These are phyloP conservation scores for Perodicticus potto DNA, from an alignment of 2,797 vertebrate species.

Conservation along the genomic window DNA sequence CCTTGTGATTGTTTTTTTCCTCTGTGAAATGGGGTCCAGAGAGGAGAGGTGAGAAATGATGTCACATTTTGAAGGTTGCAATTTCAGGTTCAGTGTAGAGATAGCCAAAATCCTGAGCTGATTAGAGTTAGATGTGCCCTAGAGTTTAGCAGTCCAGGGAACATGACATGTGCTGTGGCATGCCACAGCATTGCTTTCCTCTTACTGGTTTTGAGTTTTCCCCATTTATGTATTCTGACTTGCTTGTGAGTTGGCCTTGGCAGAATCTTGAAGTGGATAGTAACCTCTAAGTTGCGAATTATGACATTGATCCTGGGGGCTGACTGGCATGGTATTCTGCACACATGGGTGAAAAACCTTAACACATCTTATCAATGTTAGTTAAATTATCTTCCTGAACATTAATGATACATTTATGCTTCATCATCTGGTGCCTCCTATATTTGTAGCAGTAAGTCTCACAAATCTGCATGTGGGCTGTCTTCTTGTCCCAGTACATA, in stretches of 20 bases:
- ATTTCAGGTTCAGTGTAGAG: background rate
- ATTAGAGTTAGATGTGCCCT: background rate
- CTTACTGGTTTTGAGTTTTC: background rate
- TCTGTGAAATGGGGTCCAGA: background rate
- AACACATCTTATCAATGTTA: background rate
- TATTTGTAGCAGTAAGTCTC: background rate
- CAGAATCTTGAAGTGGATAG: background rate
- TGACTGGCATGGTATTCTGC: background rate
- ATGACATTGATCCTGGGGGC: background rate
- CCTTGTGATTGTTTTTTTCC: background rate
- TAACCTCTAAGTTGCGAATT: background rate
- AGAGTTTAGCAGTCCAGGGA: background rate
- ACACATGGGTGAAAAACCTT: background rate
- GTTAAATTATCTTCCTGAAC: background rate
- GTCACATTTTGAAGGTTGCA: background rate
- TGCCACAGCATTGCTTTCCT: background rate
- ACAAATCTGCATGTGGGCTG: background rate
- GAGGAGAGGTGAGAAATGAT: background rate
- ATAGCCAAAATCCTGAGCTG: background rate
- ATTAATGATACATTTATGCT: background rate
- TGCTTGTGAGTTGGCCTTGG: background rate
- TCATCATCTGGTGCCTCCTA: background rate
- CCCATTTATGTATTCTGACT: background rate
- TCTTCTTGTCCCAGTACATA: background rate
- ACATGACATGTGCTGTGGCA: background rate